Evolutionary conservation across 2,113 vertebrate genomes (phyloP).

Genomic region (Cichladusa arquata): DNA sequence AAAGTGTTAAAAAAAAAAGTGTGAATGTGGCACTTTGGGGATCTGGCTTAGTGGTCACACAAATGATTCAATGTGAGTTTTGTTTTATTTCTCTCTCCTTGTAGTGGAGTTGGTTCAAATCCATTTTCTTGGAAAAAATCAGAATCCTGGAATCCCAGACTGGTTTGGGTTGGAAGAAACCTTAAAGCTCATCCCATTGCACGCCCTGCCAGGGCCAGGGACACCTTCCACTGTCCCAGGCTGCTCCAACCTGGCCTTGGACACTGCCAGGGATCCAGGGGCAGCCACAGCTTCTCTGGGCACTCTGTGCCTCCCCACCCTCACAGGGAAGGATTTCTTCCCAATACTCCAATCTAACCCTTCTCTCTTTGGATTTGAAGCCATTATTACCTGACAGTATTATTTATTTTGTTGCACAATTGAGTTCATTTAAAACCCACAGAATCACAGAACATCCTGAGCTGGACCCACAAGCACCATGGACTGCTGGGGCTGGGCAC

Average conservation of each 20-base stretch:
- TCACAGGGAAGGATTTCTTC: background rate
- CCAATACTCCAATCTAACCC: background rate
- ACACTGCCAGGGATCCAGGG: background rate
- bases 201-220: accelerated
- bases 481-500: background rate
- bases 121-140: background rate
- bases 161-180: background rate
- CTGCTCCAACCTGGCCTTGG: accelerated
- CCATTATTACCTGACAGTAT: background rate
- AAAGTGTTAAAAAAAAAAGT: background rate
- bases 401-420: background rate
- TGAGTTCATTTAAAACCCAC: background rate
- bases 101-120: background rate
- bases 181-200: accelerated
- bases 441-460: background rate
- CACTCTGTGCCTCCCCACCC: background rate
- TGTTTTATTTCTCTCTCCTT: background rate
- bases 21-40: background rate
- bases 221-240: background rate
- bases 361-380: background rate
- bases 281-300: background rate
- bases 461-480: background rate
- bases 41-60: background rate
- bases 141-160: background rate
- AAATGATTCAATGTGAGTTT: background rate